Base-by-base conservation (phyloP, 2,797 vertebrate genomes). In the Ispidina lecontei region DNA sequence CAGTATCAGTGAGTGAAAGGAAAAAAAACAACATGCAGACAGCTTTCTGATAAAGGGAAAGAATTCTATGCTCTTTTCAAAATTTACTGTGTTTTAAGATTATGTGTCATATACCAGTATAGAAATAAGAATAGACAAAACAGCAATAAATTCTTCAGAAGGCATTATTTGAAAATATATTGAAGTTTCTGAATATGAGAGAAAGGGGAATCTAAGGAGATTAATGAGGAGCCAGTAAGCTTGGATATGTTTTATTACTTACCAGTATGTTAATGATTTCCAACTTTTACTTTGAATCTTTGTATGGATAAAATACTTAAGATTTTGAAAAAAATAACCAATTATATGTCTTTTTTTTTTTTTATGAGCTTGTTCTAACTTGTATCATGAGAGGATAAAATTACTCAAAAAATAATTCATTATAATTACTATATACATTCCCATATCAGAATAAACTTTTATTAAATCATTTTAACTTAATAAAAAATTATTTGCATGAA, bases 91-190 rank as follows among this genome's bases (percentile, higher is more conserved):
- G 9, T n/a, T 92, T 78, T 89, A 87, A 79, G 49, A 59, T 4
- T 79, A 19, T 35, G 3, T 84, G 29, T 55, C 80, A 84, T 81
- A 85, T 59, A 70, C 59, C 28, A 85, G 56, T 69, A 82, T 89
- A 90, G 43, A 88, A 92, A 77, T 69, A 54, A 92, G 70, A 87
- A 90, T n/a, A 89, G 89, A 73, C 70, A 78, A 65, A 91, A 70
- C 14, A 91, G 20, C 54, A 76, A 74, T 93, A 93, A 92, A 91
- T 92, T 85, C 16, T 83, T 91, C 25, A 55, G 54, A 47, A 35
- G 60, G 26, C 25, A 85, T 76, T 76, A 87, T 93, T 80, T 84
- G 28, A 89, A 82, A 89, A 86, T 60, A 56, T 49, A 83, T 70
- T 39, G 29, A 85, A n/a, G 22, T 62, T 93, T 51, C 26, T 62